Percentiles rank a stretch among this genome's conserved stretches.
phyloP scores from a whole-genome alignment of 92 coral and sea anemone species.

The Porites cylindrica region DNA sequence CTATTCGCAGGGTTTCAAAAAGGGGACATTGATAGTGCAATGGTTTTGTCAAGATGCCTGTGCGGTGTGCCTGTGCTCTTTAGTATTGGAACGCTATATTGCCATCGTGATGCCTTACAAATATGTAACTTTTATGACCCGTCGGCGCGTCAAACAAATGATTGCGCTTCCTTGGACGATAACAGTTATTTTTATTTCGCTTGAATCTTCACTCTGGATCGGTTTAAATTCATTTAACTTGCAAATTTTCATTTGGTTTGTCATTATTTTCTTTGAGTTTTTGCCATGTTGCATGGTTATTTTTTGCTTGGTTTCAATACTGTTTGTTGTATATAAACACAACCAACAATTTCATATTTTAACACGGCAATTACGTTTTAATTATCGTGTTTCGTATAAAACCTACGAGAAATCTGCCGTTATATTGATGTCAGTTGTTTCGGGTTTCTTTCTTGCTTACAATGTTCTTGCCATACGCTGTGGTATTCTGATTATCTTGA shows the following conservation, averaged over 20 bases:
- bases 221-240: neutral
- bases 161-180: neutral
- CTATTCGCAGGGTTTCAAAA: neutral
- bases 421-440: too few relatives aligned
- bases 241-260: neutral
- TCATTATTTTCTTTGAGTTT: neutral
- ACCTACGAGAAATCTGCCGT: too few relatives aligned
- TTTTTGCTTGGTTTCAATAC: neutral
- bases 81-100: too few relatives aligned
- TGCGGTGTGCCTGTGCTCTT: neutral
- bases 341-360: neutral
- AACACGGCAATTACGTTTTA: neutral
- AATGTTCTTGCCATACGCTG: neutral
- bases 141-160: neutral
- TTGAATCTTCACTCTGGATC: neutral
- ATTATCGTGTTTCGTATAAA: too few relatives aligned
- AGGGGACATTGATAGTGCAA: neutral
- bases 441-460: too few relatives aligned
- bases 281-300: constrained; percentile 2
- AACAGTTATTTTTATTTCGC: neutral
- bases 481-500: too few relatives aligned
- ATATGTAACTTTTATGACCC: neutral
- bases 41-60: neutral
- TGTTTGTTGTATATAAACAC: neutral
- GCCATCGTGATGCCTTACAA: neutral